Base-by-base conservation (phyloP, 2,888 invertebrate genomes). In the Camponotus fellah region DNA sequence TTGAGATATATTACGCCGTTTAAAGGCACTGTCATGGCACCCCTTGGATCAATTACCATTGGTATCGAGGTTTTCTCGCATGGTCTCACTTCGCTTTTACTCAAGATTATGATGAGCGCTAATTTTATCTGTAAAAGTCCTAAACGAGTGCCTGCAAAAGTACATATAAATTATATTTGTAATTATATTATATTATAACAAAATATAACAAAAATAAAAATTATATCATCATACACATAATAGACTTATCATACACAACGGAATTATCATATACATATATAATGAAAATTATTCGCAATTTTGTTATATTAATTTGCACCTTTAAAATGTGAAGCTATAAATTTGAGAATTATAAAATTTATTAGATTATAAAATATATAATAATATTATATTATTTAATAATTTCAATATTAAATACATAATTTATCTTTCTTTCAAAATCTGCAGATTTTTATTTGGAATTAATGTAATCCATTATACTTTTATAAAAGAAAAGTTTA, bases 51-150 rank as follows among this genome's bases (percentile, higher is more conserved):
- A 6, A 90, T 76, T 66, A 81, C 62, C 82, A 93, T 77, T 3
- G 93, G 92, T 6, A 90, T 89, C 2, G 12, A 9, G 12, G 94
- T 94, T 53, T 91, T 82, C 4, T 91, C 77, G 79, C 91, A 90
- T 0, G 88, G 87, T 9, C 88, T 82, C n/a, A 93, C 74, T 65
- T 94, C 91, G 68, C 89, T 92, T 21, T 92, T 88, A 9, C 90
- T 91, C 6, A 94, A 21, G 1, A 94, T 56, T 3, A 91, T 90
- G 0, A 92, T 64, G 0, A 94, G 12, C 0, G 91, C 93, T 0
- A 94, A 75, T 68, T 93, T 94, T 0, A 89, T 74, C 83, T 94
- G 94, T 64, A 94, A 58, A 43, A 92, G 84, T 65, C 92, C 94
- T 21, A 94, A 85, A 66, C 94, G 89, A 79, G 89, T 76, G 21